Percentiles rank a stretch among this genome's conserved stretches.
These are phyloP conservation scores for Apamea anceps DNA, from an alignment of 2,888 invertebrate species.

Conservation along the genomic window DNA sequence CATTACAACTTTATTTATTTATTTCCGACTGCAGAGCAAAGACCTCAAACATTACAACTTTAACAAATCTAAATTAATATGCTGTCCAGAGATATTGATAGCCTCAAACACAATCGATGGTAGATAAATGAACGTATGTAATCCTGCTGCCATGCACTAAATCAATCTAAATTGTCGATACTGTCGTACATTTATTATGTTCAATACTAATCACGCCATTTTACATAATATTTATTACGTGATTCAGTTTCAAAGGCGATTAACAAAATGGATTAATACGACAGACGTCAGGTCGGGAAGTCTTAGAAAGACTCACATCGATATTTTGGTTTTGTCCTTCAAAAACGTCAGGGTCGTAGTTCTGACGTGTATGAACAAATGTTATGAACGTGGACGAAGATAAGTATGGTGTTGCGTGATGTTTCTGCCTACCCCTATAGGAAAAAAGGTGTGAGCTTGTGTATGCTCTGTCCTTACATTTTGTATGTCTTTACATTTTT, in stretches of 20 bases:
- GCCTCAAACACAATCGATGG: not conserved
- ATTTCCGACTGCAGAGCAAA: too few relatives aligned
- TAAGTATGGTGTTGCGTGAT: too few relatives aligned
- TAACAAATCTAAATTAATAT: not conserved
- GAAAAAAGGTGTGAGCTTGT: not conserved
- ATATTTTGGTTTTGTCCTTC: conserved; percentile 26
- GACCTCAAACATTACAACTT: too few relatives aligned
- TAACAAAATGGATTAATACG: conserved; percentile 35
- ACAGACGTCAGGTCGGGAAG: conserved; percentile 33
- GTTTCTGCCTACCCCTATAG: not conserved
- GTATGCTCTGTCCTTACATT: too few relatives aligned
- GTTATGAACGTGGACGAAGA: not conserved
- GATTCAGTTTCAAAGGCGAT: conserved; percentile 21
- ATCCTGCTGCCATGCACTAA: too few relatives aligned
- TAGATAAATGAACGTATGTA: not conserved
- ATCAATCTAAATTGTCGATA: not conserved
- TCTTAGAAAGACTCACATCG: conserved; percentile 20
- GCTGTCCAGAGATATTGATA: not conserved
- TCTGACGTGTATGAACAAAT: not conserved
- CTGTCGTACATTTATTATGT: not conserved
- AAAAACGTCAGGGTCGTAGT: conserved; percentile 12
- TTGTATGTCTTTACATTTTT: too few relatives aligned
- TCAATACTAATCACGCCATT: not conserved
- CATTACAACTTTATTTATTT: too few relatives aligned
- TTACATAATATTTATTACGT: conserved; percentile 21